Evolutionary conservation across 2,113 vertebrate genomes (phyloP).

Genomic region (Crypturellus undulatus): DNA sequence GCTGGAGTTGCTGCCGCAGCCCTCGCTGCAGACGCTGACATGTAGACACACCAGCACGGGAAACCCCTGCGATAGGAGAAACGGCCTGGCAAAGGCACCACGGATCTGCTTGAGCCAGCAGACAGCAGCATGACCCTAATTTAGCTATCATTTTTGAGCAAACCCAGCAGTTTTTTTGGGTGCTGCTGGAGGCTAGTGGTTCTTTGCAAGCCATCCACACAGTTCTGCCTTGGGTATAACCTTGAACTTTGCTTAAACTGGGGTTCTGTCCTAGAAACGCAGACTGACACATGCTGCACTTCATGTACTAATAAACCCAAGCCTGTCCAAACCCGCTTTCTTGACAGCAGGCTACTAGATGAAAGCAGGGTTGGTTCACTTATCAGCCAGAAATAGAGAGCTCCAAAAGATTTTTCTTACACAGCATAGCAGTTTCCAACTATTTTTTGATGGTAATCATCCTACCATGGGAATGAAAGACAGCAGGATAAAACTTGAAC

Average conservation of each 20-base stretch:
- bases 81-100: not conserved
- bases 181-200: not conserved
- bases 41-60: not conserved
- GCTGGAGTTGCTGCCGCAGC: not conserved
- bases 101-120: not conserved
- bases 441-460: not conserved
- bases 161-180: not conserved
- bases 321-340: conserved; percentile 4
- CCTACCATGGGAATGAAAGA: not conserved
- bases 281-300: not conserved
- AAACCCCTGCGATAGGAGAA: not conserved
- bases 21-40: not conserved
- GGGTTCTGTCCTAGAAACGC: conserved; percentile 19
- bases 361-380: conserved; percentile 33
- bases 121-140: not conserved
- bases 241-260: conserved; percentile 29
- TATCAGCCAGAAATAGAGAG: conserved; percentile 31
- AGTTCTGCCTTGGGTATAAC: not conserved
- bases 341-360: conserved; percentile 40
- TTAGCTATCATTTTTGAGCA: not conserved
- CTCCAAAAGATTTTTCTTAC: conserved; percentile 37
- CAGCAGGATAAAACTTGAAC: conserved; percentile 44
- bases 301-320: not conserved
- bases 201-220: conserved; percentile 2
- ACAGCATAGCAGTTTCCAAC: not conserved